These are phyloP conservation scores for Zonotrichia leucophrys DNA, from an alignment of 2,113 vertebrate species.

Conservation along the genomic window DNA sequence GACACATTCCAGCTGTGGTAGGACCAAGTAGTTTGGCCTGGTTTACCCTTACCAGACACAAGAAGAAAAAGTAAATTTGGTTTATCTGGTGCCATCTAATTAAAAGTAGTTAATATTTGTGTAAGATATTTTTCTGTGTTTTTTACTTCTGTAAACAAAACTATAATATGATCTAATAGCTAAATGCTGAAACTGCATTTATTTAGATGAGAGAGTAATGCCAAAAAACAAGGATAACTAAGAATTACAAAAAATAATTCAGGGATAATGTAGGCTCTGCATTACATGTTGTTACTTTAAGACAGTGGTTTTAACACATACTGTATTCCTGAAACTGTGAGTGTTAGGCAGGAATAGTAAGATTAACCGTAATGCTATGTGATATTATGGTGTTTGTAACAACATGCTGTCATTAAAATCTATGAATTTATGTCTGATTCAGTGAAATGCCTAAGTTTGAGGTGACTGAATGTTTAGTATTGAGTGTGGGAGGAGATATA, in stretches of 20 bases:
- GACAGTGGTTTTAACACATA: neutral
- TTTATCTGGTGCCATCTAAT: neutral
- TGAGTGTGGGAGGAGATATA: neutral
- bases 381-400: neutral
- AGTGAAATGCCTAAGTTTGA: neutral
- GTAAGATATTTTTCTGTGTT: neutral
- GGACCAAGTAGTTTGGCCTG: neutral
- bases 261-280: neutral
- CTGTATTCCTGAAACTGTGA: neutral
- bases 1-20: neutral
- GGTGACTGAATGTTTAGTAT: neutral
- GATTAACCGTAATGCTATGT: neutral
- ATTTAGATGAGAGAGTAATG: neutral
- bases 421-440: neutral
- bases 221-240: neutral
- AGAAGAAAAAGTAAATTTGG: neutral
- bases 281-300: neutral
- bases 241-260: neutral
- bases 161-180: neutral
- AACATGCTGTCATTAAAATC: neutral
- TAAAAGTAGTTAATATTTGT: neutral
- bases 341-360: neutral
- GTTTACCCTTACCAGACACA: neutral
- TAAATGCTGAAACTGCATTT: neutral
- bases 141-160: neutral